These are phyloP conservation scores for Anhinga rufa DNA, from an alignment of 2,113 vertebrate genomes.

Conservation along the genomic window DNA sequence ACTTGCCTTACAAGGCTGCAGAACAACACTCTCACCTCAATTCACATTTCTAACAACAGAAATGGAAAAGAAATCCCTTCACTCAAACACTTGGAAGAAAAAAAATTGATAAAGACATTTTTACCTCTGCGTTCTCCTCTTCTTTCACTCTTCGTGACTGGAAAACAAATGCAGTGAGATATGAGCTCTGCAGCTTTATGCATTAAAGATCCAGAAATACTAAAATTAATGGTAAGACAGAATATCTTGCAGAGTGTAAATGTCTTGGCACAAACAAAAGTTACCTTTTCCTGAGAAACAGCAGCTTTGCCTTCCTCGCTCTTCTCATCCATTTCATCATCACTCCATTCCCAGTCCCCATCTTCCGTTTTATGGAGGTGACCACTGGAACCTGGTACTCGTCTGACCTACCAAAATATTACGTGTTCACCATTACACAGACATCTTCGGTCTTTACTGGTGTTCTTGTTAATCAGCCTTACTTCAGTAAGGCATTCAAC, in stretches of 20 bases:
- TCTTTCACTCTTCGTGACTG: constrained; percentile 94
- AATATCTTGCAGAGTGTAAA: not conserved
- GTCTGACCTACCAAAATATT: constrained; percentile 81
- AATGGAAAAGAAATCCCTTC: not conserved
- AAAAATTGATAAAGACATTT: not conserved
- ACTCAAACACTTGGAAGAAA: not conserved
- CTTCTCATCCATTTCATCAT: constrained; percentile 93
- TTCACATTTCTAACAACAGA: not conserved
- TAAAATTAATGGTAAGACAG: not conserved
- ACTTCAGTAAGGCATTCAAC: too few species aligned
- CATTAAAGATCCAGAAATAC: not conserved
- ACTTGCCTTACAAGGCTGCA: not conserved
- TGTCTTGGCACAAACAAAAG: not conserved
- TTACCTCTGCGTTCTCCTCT: constrained; percentile 77
- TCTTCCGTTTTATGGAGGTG: constrained; percentile 98
- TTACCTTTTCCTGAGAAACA: constrained; percentile 90
- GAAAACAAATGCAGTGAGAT: constrained; percentile 59
- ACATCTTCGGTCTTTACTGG: not conserved
- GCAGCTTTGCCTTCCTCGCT: constrained; percentile 93
- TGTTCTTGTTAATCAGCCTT: not conserved
- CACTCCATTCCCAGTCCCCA: constrained; percentile 99
- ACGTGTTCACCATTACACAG: not conserved
- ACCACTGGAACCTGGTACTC: constrained; percentile 95
- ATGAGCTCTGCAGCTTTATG: constrained; percentile 4
- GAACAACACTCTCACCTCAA: not conserved